Percentiles rank a stretch among this genome's conserved stretches.
Conservation (phyloP, 1,140 invertebrate species). For the Drosophila takahashii region DNA sequence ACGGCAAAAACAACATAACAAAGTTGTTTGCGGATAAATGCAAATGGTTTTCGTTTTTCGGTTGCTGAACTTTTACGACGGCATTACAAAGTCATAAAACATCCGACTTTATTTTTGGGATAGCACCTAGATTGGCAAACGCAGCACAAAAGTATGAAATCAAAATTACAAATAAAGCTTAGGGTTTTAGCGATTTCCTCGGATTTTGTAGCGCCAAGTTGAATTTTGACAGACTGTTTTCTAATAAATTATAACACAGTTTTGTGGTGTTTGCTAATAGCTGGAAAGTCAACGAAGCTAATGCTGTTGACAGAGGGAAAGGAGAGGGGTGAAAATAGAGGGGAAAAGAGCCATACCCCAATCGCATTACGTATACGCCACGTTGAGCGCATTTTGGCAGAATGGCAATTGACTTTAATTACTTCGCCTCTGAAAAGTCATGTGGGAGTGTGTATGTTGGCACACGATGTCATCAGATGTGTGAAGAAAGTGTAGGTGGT, state of each 20-base stretch:
- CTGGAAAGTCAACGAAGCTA: slow-evolving; percentile 54
- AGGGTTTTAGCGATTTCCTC: slow-evolving; percentile 17
- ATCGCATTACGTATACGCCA: slow-evolving; percentile 74
- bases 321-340: not conserved
- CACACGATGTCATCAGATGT: slow-evolving; percentile 46
- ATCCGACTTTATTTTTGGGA: slow-evolving; percentile 15
- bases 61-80: slow-evolving; percentile 60
- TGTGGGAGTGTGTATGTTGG: slow-evolving; percentile 30
- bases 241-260: slow-evolving; percentile 61
- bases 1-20: slow-evolving; percentile 14
- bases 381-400: slow-evolving; percentile 69
- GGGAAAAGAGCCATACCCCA: slow-evolving; percentile 13
- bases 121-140: slow-evolving; percentile 23
- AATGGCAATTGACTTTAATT: slow-evolving; percentile 81
- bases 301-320: slow-evolving; percentile 50
- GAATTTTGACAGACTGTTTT: slow-evolving; percentile 32
- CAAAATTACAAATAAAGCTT: slow-evolving; percentile 28
- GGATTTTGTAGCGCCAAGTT: not conserved
- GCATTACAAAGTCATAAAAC: slow-evolving; percentile 54
- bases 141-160: slow-evolving; percentile 30
- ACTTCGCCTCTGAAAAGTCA: slow-evolving; percentile 66
- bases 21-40: slow-evolving; percentile 44
- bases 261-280: slow-evolving; percentile 66
- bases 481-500: slow-evolving; percentile 3
- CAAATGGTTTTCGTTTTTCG: slow-evolving; percentile 32